phyloP scores from a whole-genome alignment of 2,113 vertebrate species.

The Salvelinus alpinus region DNA sequence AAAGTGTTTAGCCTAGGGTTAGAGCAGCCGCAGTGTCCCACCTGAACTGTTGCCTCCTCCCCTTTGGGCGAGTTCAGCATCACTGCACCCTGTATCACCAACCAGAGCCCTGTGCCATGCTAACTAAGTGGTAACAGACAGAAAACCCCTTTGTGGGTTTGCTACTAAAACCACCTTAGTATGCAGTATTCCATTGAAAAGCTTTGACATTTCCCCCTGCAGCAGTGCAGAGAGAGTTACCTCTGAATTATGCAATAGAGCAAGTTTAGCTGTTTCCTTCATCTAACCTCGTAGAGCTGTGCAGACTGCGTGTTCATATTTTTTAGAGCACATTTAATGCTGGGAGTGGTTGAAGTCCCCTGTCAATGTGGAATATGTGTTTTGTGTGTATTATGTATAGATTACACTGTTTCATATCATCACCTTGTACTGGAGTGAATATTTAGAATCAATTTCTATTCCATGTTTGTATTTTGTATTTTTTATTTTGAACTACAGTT shows the following conservation, averaged over 20 bases:
- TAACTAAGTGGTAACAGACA: neutral
- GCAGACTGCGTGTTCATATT: neutral
- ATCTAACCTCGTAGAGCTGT: neutral
- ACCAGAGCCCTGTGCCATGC: neutral
- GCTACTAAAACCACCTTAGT: neutral
- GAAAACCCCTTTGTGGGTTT: neutral
- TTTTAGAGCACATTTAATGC: neutral
- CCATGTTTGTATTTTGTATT: no score
- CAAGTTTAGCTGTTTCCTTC: neutral
- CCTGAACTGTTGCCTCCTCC: constrained; percentile 6
- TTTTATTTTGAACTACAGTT: no score
- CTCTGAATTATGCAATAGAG: constrained; percentile 6
- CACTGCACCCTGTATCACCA: neutral
- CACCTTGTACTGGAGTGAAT: neutral
- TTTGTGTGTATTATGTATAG: neutral
- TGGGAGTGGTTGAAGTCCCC: neutral
- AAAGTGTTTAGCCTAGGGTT: neutral
- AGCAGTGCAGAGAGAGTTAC: neutral
- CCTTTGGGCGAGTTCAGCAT: neutral
- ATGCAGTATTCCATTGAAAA: neutral
- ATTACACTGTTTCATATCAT: no score
- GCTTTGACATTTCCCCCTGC: neutral
- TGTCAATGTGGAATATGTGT: neutral
- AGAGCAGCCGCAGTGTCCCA: neutral
- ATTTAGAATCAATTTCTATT: no score